Percentiles rank a stretch among this genome's conserved stretches.
phyloP scores from a whole-genome alignment of 2,888 invertebrate species.

The Belgica antarctica region DNA sequence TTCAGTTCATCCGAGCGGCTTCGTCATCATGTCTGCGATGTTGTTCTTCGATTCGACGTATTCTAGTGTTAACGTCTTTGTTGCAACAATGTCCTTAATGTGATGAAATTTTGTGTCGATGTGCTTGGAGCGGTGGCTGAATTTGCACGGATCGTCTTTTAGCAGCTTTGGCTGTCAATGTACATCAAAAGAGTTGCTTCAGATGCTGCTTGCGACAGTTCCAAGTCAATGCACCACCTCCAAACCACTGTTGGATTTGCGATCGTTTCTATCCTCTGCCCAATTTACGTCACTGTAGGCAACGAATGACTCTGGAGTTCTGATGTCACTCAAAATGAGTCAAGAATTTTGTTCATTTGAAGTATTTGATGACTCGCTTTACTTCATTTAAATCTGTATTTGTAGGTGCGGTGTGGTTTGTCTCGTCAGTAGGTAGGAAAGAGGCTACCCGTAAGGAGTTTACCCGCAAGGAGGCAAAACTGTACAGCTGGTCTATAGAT shows the following conservation, averaged over 20 bases:
- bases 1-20: conserved; percentile 14
- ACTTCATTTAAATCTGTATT: conserved; percentile 48
- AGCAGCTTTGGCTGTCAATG: conserved; percentile 17
- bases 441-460: too few relatives aligned
- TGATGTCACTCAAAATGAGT: neutral
- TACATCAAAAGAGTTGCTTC: conserved; percentile 47
- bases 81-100: neutral
- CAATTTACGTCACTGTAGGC: conserved; percentile 50
- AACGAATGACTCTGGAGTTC: too few relatives aligned
- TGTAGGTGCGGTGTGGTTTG: too few relatives aligned
- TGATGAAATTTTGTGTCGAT: conserved; percentile 12
- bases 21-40: conserved; percentile 43
- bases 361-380: conserved; percentile 47
- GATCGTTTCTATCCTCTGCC: conserved; percentile 48
- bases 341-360: conserved; percentile 46
- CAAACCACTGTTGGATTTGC: conserved; percentile 50
- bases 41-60: conserved; percentile 43
- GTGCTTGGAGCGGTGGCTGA: neutral
- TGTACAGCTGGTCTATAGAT: too few relatives aligned
- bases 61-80: neutral
- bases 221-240: too few relatives aligned
- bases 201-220: conserved; percentile 48
- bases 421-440: too few relatives aligned
- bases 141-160: neutral
- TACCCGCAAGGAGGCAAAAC: too few relatives aligned